These are phyloP conservation scores for Cecidostiba fungosa DNA, from an alignment of 2,888 invertebrate genomes.

Conservation along the genomic window DNA sequence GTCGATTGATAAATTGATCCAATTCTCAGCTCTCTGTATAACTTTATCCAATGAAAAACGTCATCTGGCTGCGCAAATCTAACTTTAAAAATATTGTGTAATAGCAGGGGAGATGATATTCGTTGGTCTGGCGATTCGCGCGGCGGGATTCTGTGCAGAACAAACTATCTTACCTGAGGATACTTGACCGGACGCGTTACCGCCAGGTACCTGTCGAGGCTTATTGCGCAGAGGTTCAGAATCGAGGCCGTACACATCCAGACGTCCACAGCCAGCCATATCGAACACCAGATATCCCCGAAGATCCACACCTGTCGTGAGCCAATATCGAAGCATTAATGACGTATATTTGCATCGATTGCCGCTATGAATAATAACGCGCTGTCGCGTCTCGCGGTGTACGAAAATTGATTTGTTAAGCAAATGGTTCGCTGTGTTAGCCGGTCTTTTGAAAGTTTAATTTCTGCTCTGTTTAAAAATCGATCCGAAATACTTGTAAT, in stretches of 20 bases:
- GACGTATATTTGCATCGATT: neutral
- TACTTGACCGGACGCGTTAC: slow-evolving; percentile 98
- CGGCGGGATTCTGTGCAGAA: neutral
- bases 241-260: slow-evolving; percentile 99
- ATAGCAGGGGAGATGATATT: too few relatives aligned
- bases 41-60: neutral
- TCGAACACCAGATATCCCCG: slow-evolving; percentile 96
- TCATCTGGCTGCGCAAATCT: neutral
- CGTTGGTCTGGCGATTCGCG: neutral
- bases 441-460: neutral
- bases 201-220: slow-evolving; percentile 96
- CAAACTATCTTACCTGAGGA: slow-evolving; percentile 83
- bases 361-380: neutral
- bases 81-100: neutral
- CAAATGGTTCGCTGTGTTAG: too few relatives aligned
- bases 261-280: slow-evolving; percentile 98
- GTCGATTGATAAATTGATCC: neutral
- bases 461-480: too few relatives aligned
- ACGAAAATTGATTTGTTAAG: neutral
- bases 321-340: slow-evolving; percentile 25
- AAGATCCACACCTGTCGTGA: slow-evolving; percentile 94
- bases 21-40: neutral
- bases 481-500: too few relatives aligned
- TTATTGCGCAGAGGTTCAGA: slow-evolving; percentile 97
- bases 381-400: neutral